Base-by-base conservation (phyloP, 2,113 vertebrate genomes). In the Columba livia region DNA sequence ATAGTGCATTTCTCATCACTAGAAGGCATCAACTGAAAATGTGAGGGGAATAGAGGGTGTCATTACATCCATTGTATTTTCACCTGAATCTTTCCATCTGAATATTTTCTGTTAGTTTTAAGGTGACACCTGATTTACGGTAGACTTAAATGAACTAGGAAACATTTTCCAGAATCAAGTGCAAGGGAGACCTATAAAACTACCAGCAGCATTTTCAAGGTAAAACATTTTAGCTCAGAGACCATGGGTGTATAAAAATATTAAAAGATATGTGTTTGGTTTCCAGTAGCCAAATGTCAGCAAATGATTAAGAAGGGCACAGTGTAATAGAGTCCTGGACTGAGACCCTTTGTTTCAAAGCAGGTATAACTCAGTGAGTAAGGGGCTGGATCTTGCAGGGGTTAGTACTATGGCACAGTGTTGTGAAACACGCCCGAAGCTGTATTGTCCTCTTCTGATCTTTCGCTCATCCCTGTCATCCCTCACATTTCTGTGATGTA, bases 341-440 rank as follows among this genome's bases (percentile, higher is more conserved):
- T 24, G 34, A 62, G 25, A 40, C 3, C 8, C 6, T 36, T 47
- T 47, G 7, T 51, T 86, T 73, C 29, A 85, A 56, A 71, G 32
- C 19, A 74, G 17, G 3, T 54, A 19, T 31, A 75, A 28, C 0
- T 1, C 28, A 9, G 13, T 24, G 6, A 32, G 20, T 21, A 34
- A 66, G 5, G 19, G 12, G 14, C 8, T 50, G 28, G 62, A 11
- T 36, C 44, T 79, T 5, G 2, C 29, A 47, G 5, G 31, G 11
- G 12, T 70, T 54, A 54, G 21, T 51, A 8, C 10, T 7, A 51
- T 11, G 34, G 10, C 40, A 54, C 0, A 0, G 28, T 0, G 1
- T 23, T 51, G 4, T 26, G 13, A 87, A 64, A 71, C 29, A 56
- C 11, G 7, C 5, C 11, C 9, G 26, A 36, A 53, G 12, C 11